Conservation (phyloP, 2,113 vertebrate genomes). For the Cettia cetti region DNA sequence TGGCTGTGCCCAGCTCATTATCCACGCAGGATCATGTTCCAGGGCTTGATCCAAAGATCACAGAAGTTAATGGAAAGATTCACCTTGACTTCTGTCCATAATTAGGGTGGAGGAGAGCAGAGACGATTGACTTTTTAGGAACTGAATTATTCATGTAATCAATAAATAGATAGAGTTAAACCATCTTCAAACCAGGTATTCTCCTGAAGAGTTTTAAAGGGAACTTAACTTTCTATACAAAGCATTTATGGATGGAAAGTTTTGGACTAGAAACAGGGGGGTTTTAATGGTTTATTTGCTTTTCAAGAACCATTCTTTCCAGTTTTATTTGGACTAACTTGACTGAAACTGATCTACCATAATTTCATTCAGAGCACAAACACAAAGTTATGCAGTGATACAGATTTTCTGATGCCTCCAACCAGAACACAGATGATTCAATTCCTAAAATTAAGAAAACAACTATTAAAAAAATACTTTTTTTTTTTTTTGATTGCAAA, state of each 20-base stretch:
- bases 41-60: neutral
- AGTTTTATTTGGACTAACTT: neutral
- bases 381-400: neutral
- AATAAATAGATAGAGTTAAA: neutral
- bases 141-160: constrained; percentile 29
- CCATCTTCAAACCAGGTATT: neutral
- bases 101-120: neutral
- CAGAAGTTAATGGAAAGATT: constrained; percentile 39
- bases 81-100: neutral
- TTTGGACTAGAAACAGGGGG: neutral
- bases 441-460: neutral
- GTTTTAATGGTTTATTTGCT: neutral
- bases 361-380: neutral
- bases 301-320: neutral
- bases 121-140: neutral
- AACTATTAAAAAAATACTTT: neutral
- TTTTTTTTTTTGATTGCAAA: neutral
- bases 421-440: neutral
- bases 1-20: neutral
- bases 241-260: neutral
- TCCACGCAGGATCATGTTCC: neutral
- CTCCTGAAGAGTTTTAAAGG: neutral
- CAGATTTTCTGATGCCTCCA: neutral
- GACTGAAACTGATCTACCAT: neutral
- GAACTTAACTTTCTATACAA: neutral